Evolutionary conservation across 1,140 invertebrate genomes (phyloP).

Genomic region (Aporrectodea caliginosa): DNA sequence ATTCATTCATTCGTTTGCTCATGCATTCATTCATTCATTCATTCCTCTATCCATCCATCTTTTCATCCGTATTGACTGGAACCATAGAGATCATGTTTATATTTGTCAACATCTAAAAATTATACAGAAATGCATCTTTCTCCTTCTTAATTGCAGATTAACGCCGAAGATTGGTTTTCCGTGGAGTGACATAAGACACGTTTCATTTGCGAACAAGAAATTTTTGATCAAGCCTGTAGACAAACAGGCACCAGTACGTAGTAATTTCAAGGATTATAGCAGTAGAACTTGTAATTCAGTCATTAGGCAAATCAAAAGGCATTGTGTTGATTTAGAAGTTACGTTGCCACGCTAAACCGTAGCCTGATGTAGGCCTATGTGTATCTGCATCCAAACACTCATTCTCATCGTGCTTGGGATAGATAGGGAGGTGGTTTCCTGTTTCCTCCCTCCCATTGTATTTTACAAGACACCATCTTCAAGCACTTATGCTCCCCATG

Average conservation of each 20-base stretch:
- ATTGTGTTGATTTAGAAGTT: neutral
- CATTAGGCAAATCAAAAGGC: neutral
- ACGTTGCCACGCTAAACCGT: neutral
- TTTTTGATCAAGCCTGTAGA: conserved; percentile 99
- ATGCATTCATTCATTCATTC: too few relatives aligned
- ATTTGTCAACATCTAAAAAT: too few relatives aligned
- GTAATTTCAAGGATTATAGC: conserved; percentile 10
- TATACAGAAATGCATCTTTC: conserved; percentile 1
- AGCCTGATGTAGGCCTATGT: neutral
- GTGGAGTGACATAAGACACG: conserved; percentile 99
- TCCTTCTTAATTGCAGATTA: conserved; percentile 44
- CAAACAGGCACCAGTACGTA: conserved; percentile 83
- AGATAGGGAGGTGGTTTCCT: too few relatives aligned
- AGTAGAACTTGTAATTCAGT: neutral
- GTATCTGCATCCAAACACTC: neutral
- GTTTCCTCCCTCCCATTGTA: neutral
- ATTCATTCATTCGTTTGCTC: too few relatives aligned
- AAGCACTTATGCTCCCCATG: too few relatives aligned
- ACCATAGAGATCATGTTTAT: too few relatives aligned
- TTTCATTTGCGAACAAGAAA: conserved; percentile 98
- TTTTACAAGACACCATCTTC: too few relatives aligned
- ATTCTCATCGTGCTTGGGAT: neutral
- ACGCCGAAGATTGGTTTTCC: conserved; percentile 93
- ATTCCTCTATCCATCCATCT: too few relatives aligned
- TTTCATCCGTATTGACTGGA: too few relatives aligned